Evolutionary conservation across 1,140 invertebrate species (phyloP), one percentile per base, ranked within the genome.

Genomic region (Meloidogyne chitwoodi): DNA sequence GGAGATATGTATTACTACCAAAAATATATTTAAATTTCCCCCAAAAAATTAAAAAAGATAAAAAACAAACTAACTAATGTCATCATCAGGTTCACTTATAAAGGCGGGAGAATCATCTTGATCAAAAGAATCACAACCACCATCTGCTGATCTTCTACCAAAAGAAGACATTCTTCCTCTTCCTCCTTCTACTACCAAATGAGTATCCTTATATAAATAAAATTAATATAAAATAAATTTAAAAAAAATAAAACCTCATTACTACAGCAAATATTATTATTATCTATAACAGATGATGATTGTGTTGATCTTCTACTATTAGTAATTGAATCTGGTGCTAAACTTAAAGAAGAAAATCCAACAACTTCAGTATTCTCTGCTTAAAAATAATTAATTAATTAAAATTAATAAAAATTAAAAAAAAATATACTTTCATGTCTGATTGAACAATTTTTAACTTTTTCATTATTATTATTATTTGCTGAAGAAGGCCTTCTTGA

Each of bases 1-100:
- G n/a, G n/a, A n/a, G n/a, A n/a, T n/a, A n/a, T n/a, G n/a, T n/a
- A n/a, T n/a, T n/a, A n/a, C n/a, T n/a, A n/a, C n/a, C n/a, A n/a
- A n/a, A n/a, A n/a, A n/a, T n/a, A 4, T 34, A 34, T 62, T 4
- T 62, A n/a, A 19, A n/a, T 26, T 4, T n/a, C 19, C 62, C 22
- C 27, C 11, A 3, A 27, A 11, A 8, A 24, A 19, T 16, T 65
- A 12, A 34, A 19, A 29, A n/a, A 24, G 14, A 62, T 2, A 74
- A 72, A 27, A 76, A 78, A 83, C 85, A 74, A 68, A 85, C 84
- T 85, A 68, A 85, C 84, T 85, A 66, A 79, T 66, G 66, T 85
- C 84, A 41, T 85, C 84, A 48, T 85, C 84, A 11, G 84, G 85
- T 12, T 81, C 84, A 63, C 73, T 81, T 83, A 85, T 84, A 61